Base-by-base conservation (phyloP, 2,113 vertebrate genomes). In the Menidia beryllina region DNA sequence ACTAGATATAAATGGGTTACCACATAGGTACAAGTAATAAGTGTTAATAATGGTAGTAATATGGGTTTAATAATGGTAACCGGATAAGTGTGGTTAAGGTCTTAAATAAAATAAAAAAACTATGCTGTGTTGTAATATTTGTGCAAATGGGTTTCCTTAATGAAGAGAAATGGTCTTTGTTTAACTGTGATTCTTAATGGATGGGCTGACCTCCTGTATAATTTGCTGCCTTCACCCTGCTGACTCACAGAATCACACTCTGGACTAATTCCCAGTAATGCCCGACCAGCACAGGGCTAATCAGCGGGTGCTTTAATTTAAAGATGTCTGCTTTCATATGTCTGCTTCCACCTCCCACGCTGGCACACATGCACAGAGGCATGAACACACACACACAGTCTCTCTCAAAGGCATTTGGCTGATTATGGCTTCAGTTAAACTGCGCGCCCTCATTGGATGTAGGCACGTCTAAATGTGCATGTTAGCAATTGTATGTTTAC, bases 301-400 rank as follows among this genome's bases (percentile, higher is more conserved):
- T 90, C 83, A 87, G 72, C 30, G 77, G 84, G 64, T 83, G 79
- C 68, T 84, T 75, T 92, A 88, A 91, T 92, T 92, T 87, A 86
- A 91, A 90, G 79, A 91, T 86, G 77, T 83, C 83, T 81, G 82
- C 81, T 88, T 87, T 82, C 66, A 74, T 74, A 78, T 78, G 83
- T 86, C 75, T 67, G 65, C 81, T 72, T n/a, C 58, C 71, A 45
- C 81, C 87, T 87, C 85, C 79, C 71, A 84, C 51, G 7, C 73
- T 74, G 68, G 67, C 86, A 82, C 76, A 55, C 66, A 73, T 52
- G 10, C 63, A 14, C 7, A 2, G 53, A 72, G 57, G 49, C 69
- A 71, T 15, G 14, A 21, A 72, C 39, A 67, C 38, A 47, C 51
- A 57, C 54, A 19, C 55, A 45, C 57, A 34, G 2, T 11, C 17